These are phyloP conservation scores for Eustalomyia histrio DNA, from an alignment of 2,888 invertebrate species.

Conservation along the genomic window DNA sequence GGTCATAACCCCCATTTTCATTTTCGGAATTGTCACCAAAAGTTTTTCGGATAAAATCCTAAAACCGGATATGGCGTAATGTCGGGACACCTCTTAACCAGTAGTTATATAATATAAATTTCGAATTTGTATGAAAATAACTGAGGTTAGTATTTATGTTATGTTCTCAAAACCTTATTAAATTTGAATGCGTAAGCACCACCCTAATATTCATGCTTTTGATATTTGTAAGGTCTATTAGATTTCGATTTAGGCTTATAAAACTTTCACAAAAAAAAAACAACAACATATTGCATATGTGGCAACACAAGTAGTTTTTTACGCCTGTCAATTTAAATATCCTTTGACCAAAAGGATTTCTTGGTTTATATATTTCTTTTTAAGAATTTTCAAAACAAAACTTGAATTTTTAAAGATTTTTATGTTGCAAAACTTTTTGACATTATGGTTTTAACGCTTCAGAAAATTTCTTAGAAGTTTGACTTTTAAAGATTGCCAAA, in stretches of 20 bases:
- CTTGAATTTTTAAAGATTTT: constrained; percentile 39
- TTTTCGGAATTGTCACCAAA: too few species aligned
- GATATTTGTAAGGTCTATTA: constrained; percentile 57
- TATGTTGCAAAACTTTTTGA: constrained; percentile 54
- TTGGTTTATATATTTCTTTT: neutral
- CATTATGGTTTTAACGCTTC: constrained; percentile 65
- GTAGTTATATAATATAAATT: too few species aligned
- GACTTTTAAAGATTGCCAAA: constrained; percentile 14
- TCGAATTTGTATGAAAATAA: too few species aligned
- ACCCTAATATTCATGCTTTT: constrained; percentile 48
- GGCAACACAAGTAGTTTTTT: constrained; percentile 41
- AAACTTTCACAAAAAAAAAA: neutral
- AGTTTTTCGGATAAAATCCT: too few species aligned
- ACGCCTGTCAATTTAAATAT: constrained; percentile 64
- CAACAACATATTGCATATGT: constrained; percentile 5
- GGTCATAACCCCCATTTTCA: too few species aligned
- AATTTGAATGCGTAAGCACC: too few species aligned
- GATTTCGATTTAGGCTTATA: constrained; percentile 36
- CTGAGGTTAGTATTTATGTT: too few species aligned
- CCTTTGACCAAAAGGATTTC: constrained; percentile 62
- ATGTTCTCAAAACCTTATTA: too few species aligned
- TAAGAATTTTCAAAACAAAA: neutral
- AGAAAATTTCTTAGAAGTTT: constrained; percentile 54
- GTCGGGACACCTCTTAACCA: too few species aligned
- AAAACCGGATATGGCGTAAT: too few species aligned